A percentile compares a stretch with the other conserved stretches of the same genome.
Conservation (phyloP, 2,113 vertebrate species). For the Heterocephalus glaber region DNA sequence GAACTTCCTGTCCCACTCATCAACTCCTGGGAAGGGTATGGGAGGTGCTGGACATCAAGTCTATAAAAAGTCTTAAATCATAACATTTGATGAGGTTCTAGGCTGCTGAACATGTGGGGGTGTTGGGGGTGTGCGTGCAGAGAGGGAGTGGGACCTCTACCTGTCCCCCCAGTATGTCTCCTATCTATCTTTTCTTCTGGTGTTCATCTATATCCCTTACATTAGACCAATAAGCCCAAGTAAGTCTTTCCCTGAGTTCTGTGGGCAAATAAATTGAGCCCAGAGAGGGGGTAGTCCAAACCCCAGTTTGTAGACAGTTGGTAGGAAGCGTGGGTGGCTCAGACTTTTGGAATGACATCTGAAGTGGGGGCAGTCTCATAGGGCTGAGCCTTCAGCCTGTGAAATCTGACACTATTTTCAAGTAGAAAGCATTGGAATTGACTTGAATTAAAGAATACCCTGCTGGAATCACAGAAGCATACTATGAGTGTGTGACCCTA, state of each 20-base stretch:
- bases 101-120: neutral
- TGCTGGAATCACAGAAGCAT: neutral
- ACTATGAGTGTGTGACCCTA: neutral
- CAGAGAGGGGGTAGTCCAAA: neutral
- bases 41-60: neutral
- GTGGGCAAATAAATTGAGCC: neutral
- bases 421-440: neutral
- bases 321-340: neutral
- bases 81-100: neutral
- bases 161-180: too few species aligned
- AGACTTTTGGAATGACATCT: neutral
- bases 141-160: neutral
- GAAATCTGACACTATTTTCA: neutral
- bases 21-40: neutral
- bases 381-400: neutral
- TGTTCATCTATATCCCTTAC: neutral
- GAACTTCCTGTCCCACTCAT: neutral
- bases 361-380: neutral
- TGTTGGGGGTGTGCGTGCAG: neutral
- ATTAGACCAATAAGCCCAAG: neutral
- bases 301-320: neutral
- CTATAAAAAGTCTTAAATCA: neutral
- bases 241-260: neutral
- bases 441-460: neutral
- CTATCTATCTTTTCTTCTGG: neutral